Base-by-base conservation (phyloP, 2,797 vertebrate genomes). In the Chiropotes sagulatus region DNA sequence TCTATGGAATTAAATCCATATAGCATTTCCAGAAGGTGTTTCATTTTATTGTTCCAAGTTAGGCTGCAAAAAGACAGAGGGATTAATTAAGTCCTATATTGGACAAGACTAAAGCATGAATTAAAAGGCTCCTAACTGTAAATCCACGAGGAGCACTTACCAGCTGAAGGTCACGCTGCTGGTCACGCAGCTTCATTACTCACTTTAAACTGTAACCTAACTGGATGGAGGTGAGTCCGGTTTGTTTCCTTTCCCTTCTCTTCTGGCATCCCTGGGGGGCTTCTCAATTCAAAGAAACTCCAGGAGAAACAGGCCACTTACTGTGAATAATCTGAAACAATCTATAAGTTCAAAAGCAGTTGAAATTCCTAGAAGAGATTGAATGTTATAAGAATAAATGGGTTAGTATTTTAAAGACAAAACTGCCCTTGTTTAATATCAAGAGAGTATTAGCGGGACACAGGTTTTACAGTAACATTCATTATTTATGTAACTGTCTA, bases 221-320 rank as follows among this genome's bases (percentile, higher is more conserved):
- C 91, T 92, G 52, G 94, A 93, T n/a, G 52, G 36, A 24, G 33
- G 87, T 52, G 26, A 96, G 86, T 46, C 83, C 48, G 93, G 83
- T 57, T 90, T 79, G 83, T 94, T 98, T 95, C 96, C 96, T 91
- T 94, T 94, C 76, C 73, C 58, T 93, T 96, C 88, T 93, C 85
- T 73, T 48, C 84, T 64, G 79, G 86, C 87, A 72, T 97, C 98
- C 97, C 97, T 4, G 11, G 95, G 96, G 96, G 88, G 44, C 78
- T 70, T 96, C 97, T 97, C 93, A 94, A 97, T 97, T 98, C 97
- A 98, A 97, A 97, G 97, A 97, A 93, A 97, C 96, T 95, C 76
- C 28, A 14, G 93, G 84, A 96, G 94, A 96, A 96, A 97, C 89
- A 96, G 95, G 93, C 91, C 95, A 84, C 97, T 98, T 96, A 96